Percentiles rank a stretch among this genome's conserved stretches.
phyloP scores from a whole-genome alignment of 1,140 invertebrate genomes.

The Steinernema feltiae region DNA sequence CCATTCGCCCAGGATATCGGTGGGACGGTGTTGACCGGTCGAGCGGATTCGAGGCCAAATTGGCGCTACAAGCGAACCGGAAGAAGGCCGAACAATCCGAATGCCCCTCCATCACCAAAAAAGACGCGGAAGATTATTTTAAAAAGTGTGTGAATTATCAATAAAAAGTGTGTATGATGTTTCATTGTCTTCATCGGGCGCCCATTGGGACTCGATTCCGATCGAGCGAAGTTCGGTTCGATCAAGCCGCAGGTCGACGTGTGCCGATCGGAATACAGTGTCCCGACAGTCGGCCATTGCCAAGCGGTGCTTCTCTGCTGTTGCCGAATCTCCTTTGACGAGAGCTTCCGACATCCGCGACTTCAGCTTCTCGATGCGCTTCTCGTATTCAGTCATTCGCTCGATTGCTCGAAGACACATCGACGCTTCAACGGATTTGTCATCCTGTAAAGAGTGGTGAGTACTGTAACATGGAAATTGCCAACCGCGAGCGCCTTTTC shows the following conservation, averaged over 20 bases:
- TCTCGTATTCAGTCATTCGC: slow-evolving; percentile 24
- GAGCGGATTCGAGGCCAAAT: no score
- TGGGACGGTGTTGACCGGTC: no score
- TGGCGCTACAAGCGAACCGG: no score
- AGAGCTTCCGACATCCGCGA: slow-evolving; percentile 18
- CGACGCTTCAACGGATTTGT: slow-evolving; percentile 25
- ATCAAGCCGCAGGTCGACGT: slow-evolving; percentile 31
- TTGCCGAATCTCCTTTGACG: background rate
- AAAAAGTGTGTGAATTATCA: no score
- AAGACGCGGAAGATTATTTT: no score
- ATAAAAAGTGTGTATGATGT: background rate
- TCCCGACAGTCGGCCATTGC: slow-evolving; percentile 36
- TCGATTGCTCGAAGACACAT: slow-evolving; percentile 34
- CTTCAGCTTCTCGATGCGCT: slow-evolving; percentile 17
- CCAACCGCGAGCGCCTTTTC: background rate
- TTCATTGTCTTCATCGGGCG: background rate
- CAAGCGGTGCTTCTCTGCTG: slow-evolving; percentile 28
- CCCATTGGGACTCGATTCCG: background rate
- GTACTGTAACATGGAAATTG: no score
- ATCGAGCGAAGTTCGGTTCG: slow-evolving; percentile 16
- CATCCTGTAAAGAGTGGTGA: slow-evolving; percentile 8
- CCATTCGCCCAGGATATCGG: no score
- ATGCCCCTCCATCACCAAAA: no score
- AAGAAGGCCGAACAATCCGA: no score
- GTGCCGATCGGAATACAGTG: slow-evolving; percentile 32